Conservation (phyloP, 2,113 vertebrate species). For the Pardalotus punctatus region DNA sequence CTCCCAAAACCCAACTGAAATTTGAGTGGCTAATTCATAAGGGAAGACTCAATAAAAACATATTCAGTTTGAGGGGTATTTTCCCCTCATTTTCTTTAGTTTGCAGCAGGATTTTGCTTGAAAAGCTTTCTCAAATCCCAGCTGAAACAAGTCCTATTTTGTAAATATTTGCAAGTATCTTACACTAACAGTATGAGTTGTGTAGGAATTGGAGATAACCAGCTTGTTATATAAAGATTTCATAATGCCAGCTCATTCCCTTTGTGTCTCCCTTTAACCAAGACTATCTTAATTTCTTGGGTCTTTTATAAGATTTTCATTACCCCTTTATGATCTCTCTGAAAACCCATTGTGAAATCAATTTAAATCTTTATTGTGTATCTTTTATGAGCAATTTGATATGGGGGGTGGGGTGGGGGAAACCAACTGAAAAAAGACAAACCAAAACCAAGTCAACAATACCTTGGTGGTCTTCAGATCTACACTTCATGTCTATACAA, state of each 20-base stretch:
- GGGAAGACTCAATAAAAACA: neutral
- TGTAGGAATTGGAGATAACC: neutral
- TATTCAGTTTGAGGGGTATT: neutral
- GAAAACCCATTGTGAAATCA: neutral
- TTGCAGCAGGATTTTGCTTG: neutral
- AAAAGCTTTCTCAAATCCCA: neutral
- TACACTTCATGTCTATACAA: neutral
- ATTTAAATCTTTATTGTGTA: neutral
- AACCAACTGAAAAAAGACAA: neutral
- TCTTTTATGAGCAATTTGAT: neutral
- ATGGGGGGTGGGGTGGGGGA: accelerated
- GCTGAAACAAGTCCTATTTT: neutral
- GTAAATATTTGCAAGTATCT: neutral
- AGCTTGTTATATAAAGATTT: neutral
- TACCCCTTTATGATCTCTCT: neutral
- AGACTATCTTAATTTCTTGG: neutral
- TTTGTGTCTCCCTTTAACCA: neutral
- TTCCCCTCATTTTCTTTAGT: accelerated
- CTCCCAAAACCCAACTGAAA: neutral
- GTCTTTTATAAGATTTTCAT: neutral
- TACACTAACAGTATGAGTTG: neutral
- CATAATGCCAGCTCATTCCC: neutral
- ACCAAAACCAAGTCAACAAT: neutral
- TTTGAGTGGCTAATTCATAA: neutral
- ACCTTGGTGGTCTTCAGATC: neutral